Conservation (phyloP, 2,113 vertebrate genomes). For the Melanerpes formicivorus region DNA sequence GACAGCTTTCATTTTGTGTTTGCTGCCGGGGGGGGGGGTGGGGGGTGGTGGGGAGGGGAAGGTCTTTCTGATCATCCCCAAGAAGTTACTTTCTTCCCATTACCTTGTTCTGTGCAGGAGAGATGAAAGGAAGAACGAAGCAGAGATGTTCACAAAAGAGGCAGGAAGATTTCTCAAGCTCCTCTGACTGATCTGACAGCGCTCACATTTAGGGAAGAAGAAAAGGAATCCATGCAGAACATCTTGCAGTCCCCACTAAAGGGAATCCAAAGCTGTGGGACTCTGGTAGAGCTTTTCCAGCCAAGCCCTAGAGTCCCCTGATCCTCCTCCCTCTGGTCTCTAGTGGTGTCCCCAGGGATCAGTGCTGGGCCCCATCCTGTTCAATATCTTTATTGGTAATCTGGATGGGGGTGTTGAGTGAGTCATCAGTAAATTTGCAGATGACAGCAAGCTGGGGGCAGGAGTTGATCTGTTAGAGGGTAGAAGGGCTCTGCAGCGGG, state of each 20-base stretch:
- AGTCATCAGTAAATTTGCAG: no score
- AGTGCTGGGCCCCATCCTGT: no score
- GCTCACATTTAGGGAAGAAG: background rate
- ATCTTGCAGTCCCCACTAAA: background rate
- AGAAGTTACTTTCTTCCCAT: background rate
- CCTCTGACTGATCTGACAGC: background rate
- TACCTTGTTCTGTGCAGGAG: background rate
- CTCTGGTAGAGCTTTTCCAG: background rate
- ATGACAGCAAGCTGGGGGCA: no score
- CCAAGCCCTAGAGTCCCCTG: fast-evolving
- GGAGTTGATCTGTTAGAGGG: no score
- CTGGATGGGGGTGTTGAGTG: no score
- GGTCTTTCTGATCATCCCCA: background rate
- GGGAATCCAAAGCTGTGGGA: background rate
- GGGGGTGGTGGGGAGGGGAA: background rate
- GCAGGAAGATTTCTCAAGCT: background rate
- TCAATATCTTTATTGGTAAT: no score
- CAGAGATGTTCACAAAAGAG: background rate
- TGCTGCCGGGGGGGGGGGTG: background rate
- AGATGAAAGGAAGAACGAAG: slow-evolving; percentile 4
- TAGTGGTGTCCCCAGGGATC: no score
- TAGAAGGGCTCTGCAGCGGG: no score
- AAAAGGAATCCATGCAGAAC: background rate
- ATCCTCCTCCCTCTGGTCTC: no score
- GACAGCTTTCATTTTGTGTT: background rate